These are phyloP conservation scores for Bryconaethiops microstoma DNA, from an alignment of 2,797 vertebrate species.

Conservation along the genomic window DNA sequence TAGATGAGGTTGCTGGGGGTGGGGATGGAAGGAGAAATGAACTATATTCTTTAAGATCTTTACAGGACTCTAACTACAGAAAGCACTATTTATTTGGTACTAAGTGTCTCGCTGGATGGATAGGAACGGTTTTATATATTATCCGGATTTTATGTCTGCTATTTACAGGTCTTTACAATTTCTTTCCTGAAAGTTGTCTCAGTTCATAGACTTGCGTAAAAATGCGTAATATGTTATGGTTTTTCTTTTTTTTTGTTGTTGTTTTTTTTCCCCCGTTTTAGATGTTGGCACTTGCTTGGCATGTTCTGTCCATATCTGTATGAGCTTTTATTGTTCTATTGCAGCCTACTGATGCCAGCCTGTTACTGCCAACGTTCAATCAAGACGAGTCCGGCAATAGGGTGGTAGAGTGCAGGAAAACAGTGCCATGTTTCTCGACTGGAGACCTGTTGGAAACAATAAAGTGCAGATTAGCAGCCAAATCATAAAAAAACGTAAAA, in stretches of 20 bases:
- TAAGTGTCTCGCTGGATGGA: conserved; percentile 92
- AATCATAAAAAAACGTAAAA: neutral
- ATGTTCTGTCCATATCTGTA: conserved; percentile 89
- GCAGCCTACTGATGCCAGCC: conserved; percentile 90
- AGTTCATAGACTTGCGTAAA: conserved; percentile 97
- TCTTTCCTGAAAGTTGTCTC: conserved; percentile 99
- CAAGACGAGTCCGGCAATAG: conserved; percentile 91
- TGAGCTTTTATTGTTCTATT: conserved; percentile 89
- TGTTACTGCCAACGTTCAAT: conserved; percentile 89
- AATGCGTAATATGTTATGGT: conserved; percentile 75
- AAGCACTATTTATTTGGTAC: conserved; percentile 93
- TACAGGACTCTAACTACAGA: conserved; percentile 87
- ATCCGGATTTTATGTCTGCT: conserved; percentile 97
- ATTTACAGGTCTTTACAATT: conserved; percentile 99
- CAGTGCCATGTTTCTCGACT: conserved; percentile 96
- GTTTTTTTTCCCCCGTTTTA: conserved; percentile 59
- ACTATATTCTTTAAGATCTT: conserved; percentile 79
- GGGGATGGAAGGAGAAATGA: conserved; percentile 65
- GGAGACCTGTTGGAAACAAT: conserved; percentile 84
- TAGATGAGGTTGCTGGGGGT: conserved; percentile 59
- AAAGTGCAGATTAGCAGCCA: conserved; percentile 8
- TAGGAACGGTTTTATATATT: conserved; percentile 98
- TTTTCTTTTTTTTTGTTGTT: conserved; percentile 64
- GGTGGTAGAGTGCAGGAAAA: conserved; percentile 98
- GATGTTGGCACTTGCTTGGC: conserved; percentile 97